phyloP scores from a whole-genome alignment of 2,113 vertebrate genomes.

The Bothrops jararaca region DNA sequence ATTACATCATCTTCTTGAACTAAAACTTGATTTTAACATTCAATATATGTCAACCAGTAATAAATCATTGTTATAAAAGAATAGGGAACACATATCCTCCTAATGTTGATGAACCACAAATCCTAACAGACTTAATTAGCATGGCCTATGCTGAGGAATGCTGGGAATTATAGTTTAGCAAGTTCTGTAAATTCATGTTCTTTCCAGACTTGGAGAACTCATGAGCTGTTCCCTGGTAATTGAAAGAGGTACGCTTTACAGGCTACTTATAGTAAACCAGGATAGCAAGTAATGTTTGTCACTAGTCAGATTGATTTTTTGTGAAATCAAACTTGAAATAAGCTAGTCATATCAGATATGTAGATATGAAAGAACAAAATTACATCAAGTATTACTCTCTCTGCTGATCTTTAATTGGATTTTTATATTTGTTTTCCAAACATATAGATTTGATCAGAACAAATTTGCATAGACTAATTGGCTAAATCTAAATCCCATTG shows the following conservation, averaged over 20 bases:
- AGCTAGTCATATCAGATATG: neutral
- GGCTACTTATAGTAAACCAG: neutral
- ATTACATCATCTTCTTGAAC: neutral
- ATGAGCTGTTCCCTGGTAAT: neutral
- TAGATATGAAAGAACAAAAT: neutral
- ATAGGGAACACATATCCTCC: too few species aligned
- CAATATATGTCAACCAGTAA: neutral
- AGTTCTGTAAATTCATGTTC: neutral
- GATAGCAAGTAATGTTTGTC: neutral
- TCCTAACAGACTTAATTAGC: neutral
- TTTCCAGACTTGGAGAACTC: neutral
- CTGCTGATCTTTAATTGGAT: neutral
- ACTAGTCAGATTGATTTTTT: neutral
- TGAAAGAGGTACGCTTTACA: neutral
- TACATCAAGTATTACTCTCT: neutral
- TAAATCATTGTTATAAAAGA: neutral
- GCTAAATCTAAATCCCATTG: neutral
- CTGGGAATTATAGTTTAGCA: neutral
- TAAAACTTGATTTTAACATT: neutral
- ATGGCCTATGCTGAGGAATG: neutral
- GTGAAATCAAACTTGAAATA: neutral
- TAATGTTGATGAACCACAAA: neutral
- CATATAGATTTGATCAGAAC: conserved; percentile 22
- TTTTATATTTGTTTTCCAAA: neutral
- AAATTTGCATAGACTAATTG: neutral